Conservation (phyloP, 2,797 vertebrate genomes). For the Varecia variegata region DNA sequence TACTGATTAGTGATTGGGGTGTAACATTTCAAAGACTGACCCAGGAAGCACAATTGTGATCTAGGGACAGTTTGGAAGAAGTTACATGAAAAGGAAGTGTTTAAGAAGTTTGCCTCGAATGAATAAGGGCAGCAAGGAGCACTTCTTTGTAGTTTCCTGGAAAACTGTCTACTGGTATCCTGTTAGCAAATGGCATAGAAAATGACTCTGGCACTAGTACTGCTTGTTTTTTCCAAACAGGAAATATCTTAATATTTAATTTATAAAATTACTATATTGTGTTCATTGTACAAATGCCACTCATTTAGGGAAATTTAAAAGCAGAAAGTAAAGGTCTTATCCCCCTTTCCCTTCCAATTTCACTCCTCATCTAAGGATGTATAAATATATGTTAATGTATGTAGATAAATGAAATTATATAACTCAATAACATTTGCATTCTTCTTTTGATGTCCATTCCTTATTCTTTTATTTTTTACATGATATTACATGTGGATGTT, state of each 20-base stretch:
- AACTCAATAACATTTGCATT: not conserved
- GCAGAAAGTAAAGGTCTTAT: not conserved
- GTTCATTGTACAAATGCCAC: not conserved
- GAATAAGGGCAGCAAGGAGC: not conserved
- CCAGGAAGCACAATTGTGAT: not conserved
- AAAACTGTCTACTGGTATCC: not conserved
- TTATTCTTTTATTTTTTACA: not conserved
- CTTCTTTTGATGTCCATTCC: not conserved
- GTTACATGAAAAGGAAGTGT: not conserved
- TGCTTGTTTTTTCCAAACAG: not conserved
- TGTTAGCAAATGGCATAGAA: not conserved
- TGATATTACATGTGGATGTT: not conserved
- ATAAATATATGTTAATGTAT: not conserved
- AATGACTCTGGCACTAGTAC: not conserved
- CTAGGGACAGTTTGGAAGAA: not conserved
- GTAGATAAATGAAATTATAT: not conserved
- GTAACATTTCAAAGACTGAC: not conserved
- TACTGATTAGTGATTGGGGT: not conserved
- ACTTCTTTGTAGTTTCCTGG: not conserved
- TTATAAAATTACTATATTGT: not conserved
- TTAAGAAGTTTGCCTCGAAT: not conserved
- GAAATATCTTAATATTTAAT: not conserved
- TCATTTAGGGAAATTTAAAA: conserved; percentile 17
- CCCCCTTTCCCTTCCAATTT: not conserved
- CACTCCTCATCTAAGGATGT: not conserved